Conservation (phyloP, 92 coral and sea anemone species). For the Epizoanthus fatuus region DNA sequence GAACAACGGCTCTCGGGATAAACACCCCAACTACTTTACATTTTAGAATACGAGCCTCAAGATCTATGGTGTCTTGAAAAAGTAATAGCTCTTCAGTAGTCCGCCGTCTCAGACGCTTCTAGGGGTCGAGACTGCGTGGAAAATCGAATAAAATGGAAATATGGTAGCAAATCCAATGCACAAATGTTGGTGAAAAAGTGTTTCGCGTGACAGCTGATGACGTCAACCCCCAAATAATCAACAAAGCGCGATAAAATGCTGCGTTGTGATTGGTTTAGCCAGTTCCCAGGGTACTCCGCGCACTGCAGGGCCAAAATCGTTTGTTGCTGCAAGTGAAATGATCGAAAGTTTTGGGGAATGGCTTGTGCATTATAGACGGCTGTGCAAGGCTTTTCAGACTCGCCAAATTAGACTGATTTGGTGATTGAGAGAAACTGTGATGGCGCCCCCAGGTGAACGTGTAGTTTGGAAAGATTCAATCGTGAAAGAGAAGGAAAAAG, state of each 20-base stretch:
- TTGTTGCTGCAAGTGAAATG: constrained; percentile 1
- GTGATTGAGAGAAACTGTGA: constrained; percentile 53
- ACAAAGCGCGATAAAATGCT: constrained; percentile 74
- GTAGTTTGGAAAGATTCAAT: constrained; percentile 72
- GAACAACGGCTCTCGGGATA: constrained; percentile 9
- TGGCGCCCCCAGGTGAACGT: constrained; percentile 79
- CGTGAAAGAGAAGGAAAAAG: constrained; percentile 89
- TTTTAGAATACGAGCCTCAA: constrained; percentile 25
- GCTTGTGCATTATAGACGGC: constrained; percentile 23
- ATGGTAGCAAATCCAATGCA: constrained; percentile 18
- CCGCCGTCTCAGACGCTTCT: background rate
- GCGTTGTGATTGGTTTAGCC: constrained; percentile 73
- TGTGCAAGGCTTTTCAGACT: constrained; percentile 39
- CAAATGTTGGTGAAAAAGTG: constrained; percentile 44
- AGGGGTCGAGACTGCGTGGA: constrained; percentile 10
- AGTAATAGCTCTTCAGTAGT: background rate
- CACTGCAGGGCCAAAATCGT: constrained; percentile 21
- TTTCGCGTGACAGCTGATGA: constrained; percentile 83
- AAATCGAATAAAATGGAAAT: constrained; percentile 13
- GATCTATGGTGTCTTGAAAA: background rate
- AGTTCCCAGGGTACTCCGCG: constrained; percentile 64
- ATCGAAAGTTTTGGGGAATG: constrained; percentile 42
- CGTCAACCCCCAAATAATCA: constrained; percentile 90
- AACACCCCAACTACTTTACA: constrained; percentile 36
- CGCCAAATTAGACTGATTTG: constrained; percentile 41